Conservation (phyloP, 2,888 invertebrate genomes). For the Acanthosoma haemorrhoidale region DNA sequence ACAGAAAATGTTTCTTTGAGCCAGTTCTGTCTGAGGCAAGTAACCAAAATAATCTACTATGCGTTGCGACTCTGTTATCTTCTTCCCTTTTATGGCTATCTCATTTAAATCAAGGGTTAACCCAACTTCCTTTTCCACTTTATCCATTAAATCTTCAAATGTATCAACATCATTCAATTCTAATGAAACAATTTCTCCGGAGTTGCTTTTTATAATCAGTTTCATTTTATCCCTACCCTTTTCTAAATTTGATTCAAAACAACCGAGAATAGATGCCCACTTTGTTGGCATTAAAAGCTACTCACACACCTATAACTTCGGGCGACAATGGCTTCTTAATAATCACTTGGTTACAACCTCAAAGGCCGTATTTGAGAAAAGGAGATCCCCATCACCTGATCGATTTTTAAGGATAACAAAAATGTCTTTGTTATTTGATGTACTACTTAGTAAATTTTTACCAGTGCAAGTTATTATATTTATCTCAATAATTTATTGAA, state of each 20-base stretch:
- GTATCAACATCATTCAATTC: slow-evolving; percentile 39
- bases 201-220: slow-evolving; percentile 40
- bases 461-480: no score
- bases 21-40: not conserved
- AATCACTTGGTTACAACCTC: slow-evolving; percentile 1
- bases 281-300: not conserved
- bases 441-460: no score
- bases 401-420: no score
- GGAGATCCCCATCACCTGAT: no score
- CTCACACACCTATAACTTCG: not conserved
- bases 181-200: slow-evolving; percentile 39
- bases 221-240: slow-evolving; percentile 38
- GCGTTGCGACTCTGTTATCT: slow-evolving; percentile 37
- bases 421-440: no score
- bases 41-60: slow-evolving; percentile 37
- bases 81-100: slow-evolving; percentile 38
- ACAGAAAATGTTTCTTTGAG: slow-evolving; percentile 35
- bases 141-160: slow-evolving; percentile 38
- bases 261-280: not conserved
- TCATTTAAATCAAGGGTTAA: slow-evolving; percentile 40
- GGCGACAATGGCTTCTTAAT: no score
- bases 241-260: not conserved
- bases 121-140: slow-evolving; percentile 39
- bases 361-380: no score
- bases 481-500: no score